phyloP scores from a whole-genome alignment of 2,797 vertebrate species.

The Bovichtus diacanthus region DNA sequence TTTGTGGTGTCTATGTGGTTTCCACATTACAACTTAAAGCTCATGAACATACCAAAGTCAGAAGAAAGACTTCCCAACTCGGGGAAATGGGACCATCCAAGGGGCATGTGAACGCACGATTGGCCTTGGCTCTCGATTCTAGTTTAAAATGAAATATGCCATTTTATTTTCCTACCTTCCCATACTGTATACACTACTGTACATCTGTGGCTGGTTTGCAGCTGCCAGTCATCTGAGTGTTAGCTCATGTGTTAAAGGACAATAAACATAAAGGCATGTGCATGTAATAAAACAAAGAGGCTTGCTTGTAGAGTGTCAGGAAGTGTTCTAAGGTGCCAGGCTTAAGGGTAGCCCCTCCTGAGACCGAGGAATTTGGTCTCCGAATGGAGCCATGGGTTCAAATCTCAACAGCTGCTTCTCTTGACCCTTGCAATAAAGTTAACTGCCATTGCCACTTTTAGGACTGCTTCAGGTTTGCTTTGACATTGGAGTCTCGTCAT shows the following conservation, averaged over 20 bases:
- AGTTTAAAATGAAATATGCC: background rate
- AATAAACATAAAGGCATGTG: background rate
- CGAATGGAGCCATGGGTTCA: background rate
- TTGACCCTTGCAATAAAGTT: background rate
- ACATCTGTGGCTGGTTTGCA: background rate
- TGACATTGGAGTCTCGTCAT: background rate
- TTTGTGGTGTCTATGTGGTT: no score
- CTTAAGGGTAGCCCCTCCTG: background rate
- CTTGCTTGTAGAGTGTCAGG: background rate
- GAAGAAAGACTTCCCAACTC: no score
- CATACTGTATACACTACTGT: background rate
- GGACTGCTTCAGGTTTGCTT: background rate
- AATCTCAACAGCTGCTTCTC: slow-evolving; percentile 14
- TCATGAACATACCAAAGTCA: no score
- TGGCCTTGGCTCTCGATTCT: no score
- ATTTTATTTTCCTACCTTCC: background rate
- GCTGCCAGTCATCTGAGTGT: background rate
- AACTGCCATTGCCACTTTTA: background rate
- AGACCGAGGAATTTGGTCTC: background rate
- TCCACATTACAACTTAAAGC: no score
- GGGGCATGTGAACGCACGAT: no score
- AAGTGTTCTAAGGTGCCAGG: background rate
- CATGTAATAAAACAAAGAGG: accelerated
- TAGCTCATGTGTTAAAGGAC: background rate
- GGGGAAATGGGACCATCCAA: no score